These are phyloP conservation scores for Phalacrocorax pelagicus DNA, from an alignment of 2,113 vertebrate species.

Conservation along the genomic window DNA sequence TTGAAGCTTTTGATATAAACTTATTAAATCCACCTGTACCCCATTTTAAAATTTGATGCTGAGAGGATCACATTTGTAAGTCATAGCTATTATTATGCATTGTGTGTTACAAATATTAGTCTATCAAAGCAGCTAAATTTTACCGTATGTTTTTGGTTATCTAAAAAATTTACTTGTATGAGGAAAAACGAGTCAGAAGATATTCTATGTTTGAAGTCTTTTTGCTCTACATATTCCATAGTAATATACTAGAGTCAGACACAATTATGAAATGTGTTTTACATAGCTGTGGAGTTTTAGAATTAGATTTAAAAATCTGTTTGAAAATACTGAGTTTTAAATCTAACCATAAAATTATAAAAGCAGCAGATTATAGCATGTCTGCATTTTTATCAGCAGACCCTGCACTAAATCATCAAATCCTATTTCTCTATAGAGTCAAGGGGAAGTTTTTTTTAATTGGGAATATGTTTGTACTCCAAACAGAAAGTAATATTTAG, in stretches of 20 bases:
- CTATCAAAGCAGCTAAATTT: not conserved
- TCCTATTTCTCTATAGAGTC: not conserved
- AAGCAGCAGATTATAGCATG: not conserved
- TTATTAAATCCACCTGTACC: not conserved
- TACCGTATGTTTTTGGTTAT: not conserved
- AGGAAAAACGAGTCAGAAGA: not conserved
- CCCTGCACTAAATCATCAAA: not conserved
- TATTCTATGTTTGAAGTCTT: not conserved
- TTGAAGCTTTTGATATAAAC: not conserved
- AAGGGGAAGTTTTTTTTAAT: not conserved
- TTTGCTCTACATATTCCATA: not conserved
- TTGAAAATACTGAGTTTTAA: not conserved
- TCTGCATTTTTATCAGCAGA: not conserved
- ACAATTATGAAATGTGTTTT: not conserved
- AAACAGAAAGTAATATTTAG: not conserved
- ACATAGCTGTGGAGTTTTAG: not conserved
- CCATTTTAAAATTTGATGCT: not conserved
- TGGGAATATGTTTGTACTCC: not conserved
- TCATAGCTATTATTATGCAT: not conserved
- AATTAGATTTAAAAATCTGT: not conserved
- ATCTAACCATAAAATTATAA: not conserved
- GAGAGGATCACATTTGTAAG: not conserved
- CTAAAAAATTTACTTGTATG: not conserved
- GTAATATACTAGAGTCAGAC: not conserved
- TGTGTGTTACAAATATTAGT: not conserved